Percentiles rank a stretch among this genome's conserved stretches.
These are phyloP conservation scores for Ptychochromis oligacanthus DNA, from an alignment of 2,113 vertebrate species.

Conservation along the genomic window DNA sequence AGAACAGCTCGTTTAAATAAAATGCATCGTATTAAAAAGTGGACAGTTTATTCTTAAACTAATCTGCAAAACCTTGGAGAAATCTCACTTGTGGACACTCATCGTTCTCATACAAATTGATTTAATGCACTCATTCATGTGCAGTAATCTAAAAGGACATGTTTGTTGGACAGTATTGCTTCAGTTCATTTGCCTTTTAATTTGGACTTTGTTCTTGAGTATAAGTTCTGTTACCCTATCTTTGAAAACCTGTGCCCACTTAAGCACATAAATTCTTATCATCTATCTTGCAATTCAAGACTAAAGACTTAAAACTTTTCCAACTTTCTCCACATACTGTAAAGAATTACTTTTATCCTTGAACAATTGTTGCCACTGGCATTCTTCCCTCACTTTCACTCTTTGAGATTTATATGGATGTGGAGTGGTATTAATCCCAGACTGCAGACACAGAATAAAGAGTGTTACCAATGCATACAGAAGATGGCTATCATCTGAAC, in stretches of 20 bases:
- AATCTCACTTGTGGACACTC: conserved; percentile 15
- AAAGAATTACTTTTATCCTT: conserved; percentile 22
- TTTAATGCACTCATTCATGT: conserved; percentile 21
- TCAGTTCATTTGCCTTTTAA: background rate
- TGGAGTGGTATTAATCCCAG: background rate
- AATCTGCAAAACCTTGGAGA: conserved; percentile 35
- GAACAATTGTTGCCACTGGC: conserved; percentile 40
- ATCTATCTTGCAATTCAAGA: background rate
- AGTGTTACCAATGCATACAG: background rate
- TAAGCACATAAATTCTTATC: background rate
- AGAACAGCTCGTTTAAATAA: conserved; percentile 13
- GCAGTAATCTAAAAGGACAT: conserved; percentile 5
- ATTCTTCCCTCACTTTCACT: conserved; percentile 14
- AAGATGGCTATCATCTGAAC: background rate
- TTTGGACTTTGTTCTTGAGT: background rate
- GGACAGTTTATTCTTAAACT: conserved; percentile 4
- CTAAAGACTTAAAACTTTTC: background rate
- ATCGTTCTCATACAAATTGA: conserved; percentile 21
- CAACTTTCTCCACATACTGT: background rate
- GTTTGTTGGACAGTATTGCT: background rate
- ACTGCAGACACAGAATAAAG: background rate
- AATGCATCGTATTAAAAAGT: background rate
- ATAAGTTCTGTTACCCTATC: background rate
- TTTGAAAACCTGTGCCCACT: conserved; percentile 5
- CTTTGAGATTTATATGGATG: conserved; percentile 17